Percentiles rank a stretch among this genome's conserved stretches.
Evolutionary conservation across 2,797 vertebrate species (phyloP).

Genomic region (Danio kyathit): DNA sequence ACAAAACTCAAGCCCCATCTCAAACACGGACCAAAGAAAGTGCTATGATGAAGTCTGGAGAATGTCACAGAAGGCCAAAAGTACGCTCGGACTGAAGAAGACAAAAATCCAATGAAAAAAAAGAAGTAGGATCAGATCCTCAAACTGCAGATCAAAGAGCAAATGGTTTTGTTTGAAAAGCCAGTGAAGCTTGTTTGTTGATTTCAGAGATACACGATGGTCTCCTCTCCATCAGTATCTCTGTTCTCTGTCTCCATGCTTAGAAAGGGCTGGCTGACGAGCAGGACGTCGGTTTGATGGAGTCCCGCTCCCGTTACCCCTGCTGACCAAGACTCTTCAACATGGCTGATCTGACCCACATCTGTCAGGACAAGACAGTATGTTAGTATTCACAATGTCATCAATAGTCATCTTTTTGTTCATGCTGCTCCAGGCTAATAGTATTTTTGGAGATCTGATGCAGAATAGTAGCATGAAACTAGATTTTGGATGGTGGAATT

Average conservation of each 20-base stretch:
- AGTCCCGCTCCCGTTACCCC: constrained; percentile 63
- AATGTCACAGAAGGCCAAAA: constrained; percentile 35
- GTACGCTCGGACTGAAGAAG: not conserved
- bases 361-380: constrained; percentile 51
- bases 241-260: constrained; percentile 77
- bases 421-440: not conserved
- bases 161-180: constrained; percentile 11
- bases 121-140: constrained; percentile 1
- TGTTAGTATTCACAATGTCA: constrained; percentile 12
- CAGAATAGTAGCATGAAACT: not conserved
- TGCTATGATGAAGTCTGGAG: constrained; percentile 9
- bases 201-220: constrained; percentile 82
- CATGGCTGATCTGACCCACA: constrained; percentile 61
- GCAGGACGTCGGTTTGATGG: constrained; percentile 66
- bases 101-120: not conserved
- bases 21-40: constrained; percentile 37
- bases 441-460: not conserved
- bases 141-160: constrained; percentile 24
- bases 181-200: constrained; percentile 2
- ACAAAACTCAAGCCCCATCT: constrained; percentile 27
- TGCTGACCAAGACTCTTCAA: constrained; percentile 68
- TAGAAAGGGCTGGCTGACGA: constrained; percentile 69
- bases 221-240: constrained; percentile 81
- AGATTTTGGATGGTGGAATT: not conserved
- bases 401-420: not conserved